These are phyloP conservation scores for Trididemnum clinides DNA, from an alignment of 23 tunicate species.

Conservation along the genomic window DNA sequence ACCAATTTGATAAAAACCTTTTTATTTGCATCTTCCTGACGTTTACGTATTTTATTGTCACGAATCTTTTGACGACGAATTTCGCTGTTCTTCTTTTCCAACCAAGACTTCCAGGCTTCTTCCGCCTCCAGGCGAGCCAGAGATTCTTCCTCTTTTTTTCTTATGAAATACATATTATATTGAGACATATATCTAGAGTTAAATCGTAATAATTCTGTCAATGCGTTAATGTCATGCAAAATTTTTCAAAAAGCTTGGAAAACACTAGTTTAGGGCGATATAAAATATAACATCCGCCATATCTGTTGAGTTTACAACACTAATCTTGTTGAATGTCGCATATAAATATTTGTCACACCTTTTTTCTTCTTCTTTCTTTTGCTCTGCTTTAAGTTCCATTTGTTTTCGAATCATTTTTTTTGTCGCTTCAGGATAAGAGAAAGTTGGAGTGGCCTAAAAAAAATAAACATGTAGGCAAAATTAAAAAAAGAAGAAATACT, in stretches of 20 bases:
- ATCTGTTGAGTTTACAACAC: no score
- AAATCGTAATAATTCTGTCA: no score
- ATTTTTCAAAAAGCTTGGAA: no score
- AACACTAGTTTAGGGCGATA: no score
- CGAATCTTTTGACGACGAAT: slow-evolving; percentile 30
- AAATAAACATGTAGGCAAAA: no score
- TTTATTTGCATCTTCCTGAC: not conserved
- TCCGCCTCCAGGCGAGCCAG: slow-evolving; percentile 75
- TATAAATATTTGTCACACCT: not conserved
- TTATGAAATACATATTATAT: not conserved
- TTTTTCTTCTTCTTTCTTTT: slow-evolving; percentile 63
- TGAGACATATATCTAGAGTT: not conserved
- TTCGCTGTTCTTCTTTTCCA: slow-evolving; percentile 66
- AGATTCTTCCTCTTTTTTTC: slow-evolving; percentile 65
- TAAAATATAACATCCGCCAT: no score
- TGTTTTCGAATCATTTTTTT: slow-evolving; percentile 70
- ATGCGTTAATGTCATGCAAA: no score
- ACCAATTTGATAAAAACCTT: no score
- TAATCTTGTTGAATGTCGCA: no score
- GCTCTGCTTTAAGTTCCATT: slow-evolving; percentile 49
- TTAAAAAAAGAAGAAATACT: no score
- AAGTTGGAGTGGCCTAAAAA: slow-evolving; percentile 13
- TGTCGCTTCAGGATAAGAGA: slow-evolving; percentile 75
- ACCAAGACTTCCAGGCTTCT: slow-evolving; percentile 86
- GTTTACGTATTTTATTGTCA: slow-evolving; percentile 1